Base-by-base conservation (phyloP, 1,140 invertebrate genomes). In the Papilio dardanus region DNA sequence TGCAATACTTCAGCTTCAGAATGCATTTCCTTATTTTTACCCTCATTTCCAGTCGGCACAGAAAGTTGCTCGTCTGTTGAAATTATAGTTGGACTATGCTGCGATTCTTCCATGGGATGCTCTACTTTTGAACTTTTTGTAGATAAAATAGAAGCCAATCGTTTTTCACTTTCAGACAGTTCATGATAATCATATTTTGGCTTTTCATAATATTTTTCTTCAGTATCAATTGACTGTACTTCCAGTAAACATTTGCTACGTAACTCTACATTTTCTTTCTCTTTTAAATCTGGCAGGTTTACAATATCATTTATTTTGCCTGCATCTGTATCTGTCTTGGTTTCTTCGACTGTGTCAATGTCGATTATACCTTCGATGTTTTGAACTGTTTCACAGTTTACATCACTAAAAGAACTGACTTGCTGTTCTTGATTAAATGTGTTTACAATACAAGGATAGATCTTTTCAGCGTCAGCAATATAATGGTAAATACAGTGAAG, bases 181-280 rank as follows among this genome's bases (percentile, higher is more conserved):
- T 73, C 46, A 24, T 73, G 71, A 31, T 54, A n/a, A 19, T 73
- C 71, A 58, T 73, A 58, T 73, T 54, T 58, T 8, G 71, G 71
- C 6, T 31, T 54, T 58, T 73, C 71, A 35, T 33, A 73, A 58
- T 21, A 21, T 31, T 37, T 19, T n/a, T 35, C 31, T 14, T 58
- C 30, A 21, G 58, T 31, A 19, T 37, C 19, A 40, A 12, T 69
- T 69, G 35, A 10, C 21, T 40, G 24, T 28, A 1, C 28, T 16
- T 40, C 21, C 10, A 40, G 24, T 69, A 24, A 21, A 6, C 24
- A 30, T 28, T 37, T 10, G 19, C 35, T 40, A 14, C 10, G 8
- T 24, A 21, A 35, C n/a, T 8, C 21, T 42, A 24, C 6, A 2
- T 69, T 69, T 24, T 42, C 19, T 69, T 62, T 12, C 28, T 28